A percentile compares a stretch with the other conserved stretches of the same genome.
Conservation (phyloP, 1,140 invertebrate genomes). For the Polypedilum pembai region DNA sequence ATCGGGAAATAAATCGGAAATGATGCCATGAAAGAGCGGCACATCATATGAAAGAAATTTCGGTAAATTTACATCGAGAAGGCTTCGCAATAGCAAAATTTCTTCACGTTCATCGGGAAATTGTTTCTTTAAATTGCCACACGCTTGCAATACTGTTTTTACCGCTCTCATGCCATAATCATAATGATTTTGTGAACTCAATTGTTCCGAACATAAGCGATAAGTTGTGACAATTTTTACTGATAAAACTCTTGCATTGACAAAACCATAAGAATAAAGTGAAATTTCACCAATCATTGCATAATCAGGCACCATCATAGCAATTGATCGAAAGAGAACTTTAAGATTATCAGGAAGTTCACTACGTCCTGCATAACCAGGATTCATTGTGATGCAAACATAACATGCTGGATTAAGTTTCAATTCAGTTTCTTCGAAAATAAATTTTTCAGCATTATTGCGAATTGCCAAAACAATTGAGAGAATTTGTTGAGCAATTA, state of each 20-base stretch:
- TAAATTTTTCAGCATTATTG: constrained; percentile 58
- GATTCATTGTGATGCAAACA: constrained; percentile 92
- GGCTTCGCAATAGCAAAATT: constrained; percentile 68
- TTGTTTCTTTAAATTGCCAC: constrained; percentile 77
- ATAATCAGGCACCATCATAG: constrained; percentile 95
- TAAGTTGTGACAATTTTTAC: constrained; percentile 87
- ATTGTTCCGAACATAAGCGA: constrained; percentile 78
- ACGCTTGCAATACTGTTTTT: constrained; percentile 75
- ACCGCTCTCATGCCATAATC: constrained; percentile 85
- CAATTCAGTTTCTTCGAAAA: constrained; percentile 80
- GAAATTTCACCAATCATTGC: constrained; percentile 86
- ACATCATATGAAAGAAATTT: constrained; percentile 87
- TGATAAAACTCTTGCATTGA: constrained; percentile 67
- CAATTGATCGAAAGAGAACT: constrained; percentile 82
- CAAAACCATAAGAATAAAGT: constrained; percentile 82
- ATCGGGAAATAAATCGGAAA: constrained; percentile 84
- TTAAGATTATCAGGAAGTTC: constrained; percentile 82
- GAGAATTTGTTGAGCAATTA: constrained; percentile 76
- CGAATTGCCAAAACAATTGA: constrained; percentile 74
- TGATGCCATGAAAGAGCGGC: constrained; percentile 84
- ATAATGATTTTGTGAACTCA: constrained; percentile 80
- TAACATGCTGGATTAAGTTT: constrained; percentile 72
- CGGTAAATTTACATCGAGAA: constrained; percentile 87
- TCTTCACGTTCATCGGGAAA: constrained; percentile 75
- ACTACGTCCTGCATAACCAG: constrained; percentile 67